These are phyloP conservation scores for Kryptolebias ocellatus DNA, from an alignment of 2,797 vertebrate genomes.

Conservation along the genomic window DNA sequence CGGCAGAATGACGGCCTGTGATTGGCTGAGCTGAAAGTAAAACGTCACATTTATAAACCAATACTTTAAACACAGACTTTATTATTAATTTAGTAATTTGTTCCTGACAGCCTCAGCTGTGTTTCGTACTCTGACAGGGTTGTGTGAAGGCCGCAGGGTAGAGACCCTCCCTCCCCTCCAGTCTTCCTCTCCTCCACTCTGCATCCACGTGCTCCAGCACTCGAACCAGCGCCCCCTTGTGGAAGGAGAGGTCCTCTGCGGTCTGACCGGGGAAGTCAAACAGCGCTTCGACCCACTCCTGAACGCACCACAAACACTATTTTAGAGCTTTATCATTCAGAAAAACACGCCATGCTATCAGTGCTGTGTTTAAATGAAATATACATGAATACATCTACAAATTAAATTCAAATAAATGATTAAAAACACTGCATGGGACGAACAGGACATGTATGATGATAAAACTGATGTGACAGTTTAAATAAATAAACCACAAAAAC, in stretches of 20 bases:
- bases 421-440: no score
- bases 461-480: no score
- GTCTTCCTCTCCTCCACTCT: constrained; percentile 87
- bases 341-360: not conserved
- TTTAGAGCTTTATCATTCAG: not conserved
- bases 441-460: not conserved
- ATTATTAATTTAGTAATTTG: no score
- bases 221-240: constrained; percentile 86
- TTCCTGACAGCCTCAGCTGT: not conserved
- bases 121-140: constrained; percentile 41
- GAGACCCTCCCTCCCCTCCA: constrained; percentile 87
- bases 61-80: no score
- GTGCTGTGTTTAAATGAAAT: not conserved
- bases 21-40: constrained; percentile 63
- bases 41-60: not conserved
- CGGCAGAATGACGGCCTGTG: constrained; percentile 26
- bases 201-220: constrained; percentile 82
- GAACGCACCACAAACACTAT: not conserved
- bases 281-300: constrained; percentile 87
- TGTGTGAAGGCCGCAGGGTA: constrained; percentile 86
- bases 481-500: constrained; percentile 4
- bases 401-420: no score
- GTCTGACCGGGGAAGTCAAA: constrained; percentile 91
- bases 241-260: constrained; percentile 88
- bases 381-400: no score